A percentile compares a stretch with the other conserved stretches of the same genome.
Conservation (phyloP, 2,113 vertebrate species). For the Sebastes fasciatus region DNA sequence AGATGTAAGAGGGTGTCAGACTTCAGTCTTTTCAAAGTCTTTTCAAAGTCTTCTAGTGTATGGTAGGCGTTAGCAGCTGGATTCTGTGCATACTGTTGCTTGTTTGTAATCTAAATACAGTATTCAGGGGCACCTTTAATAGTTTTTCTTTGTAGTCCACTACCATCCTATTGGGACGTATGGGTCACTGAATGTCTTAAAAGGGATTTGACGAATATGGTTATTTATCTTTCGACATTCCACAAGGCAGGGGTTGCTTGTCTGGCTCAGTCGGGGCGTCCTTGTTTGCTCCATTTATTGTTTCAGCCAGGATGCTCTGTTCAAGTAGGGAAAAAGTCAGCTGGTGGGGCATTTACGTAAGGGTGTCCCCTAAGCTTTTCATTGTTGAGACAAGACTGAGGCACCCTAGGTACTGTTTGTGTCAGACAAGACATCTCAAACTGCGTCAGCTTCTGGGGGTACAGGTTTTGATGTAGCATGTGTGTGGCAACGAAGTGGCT, state of each 20-base stretch:
- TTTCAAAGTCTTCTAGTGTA: too few relatives aligned
- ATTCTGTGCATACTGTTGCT: not conserved
- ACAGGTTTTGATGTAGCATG: conserved; percentile 4
- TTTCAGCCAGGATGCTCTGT: conserved; percentile 11
- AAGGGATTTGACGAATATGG: not conserved
- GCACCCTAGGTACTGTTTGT: not conserved
- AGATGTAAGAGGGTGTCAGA: too few relatives aligned
- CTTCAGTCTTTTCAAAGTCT: too few relatives aligned
- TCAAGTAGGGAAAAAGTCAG: not conserved
- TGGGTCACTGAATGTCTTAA: not conserved
- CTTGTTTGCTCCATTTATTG: conserved; percentile 4
- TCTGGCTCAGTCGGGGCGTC: not conserved
- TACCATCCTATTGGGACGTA: not conserved
- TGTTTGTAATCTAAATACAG: not conserved
- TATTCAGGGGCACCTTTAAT: not conserved
- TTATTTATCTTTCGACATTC: not conserved
- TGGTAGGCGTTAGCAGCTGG: not conserved
- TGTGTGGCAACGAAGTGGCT: conserved; percentile 31
- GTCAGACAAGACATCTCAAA: not conserved
- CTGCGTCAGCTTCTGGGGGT: not conserved
- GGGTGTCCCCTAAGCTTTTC: not conserved
- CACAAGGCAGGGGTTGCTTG: not conserved
- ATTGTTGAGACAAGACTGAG: not conserved
- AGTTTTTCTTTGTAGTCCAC: not conserved
- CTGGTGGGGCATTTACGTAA: not conserved